Percentiles rank a stretch among this genome's conserved stretches.
Conservation (phyloP, 2,888 invertebrate genomes). For the Podabrus alpinus region DNA sequence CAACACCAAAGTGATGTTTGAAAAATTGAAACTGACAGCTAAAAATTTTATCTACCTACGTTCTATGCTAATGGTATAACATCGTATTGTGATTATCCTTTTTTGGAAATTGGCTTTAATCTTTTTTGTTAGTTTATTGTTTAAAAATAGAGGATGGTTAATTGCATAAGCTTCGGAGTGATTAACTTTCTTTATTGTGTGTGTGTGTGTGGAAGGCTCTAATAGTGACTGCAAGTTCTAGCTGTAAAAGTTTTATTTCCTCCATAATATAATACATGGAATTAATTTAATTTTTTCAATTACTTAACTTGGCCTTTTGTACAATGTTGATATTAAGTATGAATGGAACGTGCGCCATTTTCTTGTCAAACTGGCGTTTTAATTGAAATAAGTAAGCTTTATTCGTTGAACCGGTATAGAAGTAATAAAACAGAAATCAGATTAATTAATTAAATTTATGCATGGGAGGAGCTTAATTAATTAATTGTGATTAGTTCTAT, state of each 20-base stretch:
- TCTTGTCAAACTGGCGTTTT: slow-evolving; percentile 12
- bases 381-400: slow-evolving; percentile 15
- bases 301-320: not conserved
- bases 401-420: slow-evolving; percentile 10
- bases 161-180: not conserved
- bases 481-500: slow-evolving; percentile 18
- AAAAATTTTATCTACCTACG: slow-evolving; percentile 1
- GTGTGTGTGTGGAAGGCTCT: not conserved
- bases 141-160: not conserved
- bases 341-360: slow-evolving; percentile 5
- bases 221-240: not conserved
- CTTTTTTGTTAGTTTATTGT: slow-evolving; percentile 1
- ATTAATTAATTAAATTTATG: slow-evolving; percentile 23
- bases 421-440: slow-evolving; percentile 19
- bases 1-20: not conserved
- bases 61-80: not conserved
- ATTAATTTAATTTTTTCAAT: not conserved
- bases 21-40: not conserved
- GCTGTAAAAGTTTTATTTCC: not conserved
- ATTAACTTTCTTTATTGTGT: not conserved
- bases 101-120: not conserved
- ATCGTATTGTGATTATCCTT: not conserved
- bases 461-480: slow-evolving; percentile 15
- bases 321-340: not conserved
- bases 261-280: not conserved